phyloP scores from a whole-genome alignment of 2,797 vertebrate genomes.

The Cynopterus sphinx region DNA sequence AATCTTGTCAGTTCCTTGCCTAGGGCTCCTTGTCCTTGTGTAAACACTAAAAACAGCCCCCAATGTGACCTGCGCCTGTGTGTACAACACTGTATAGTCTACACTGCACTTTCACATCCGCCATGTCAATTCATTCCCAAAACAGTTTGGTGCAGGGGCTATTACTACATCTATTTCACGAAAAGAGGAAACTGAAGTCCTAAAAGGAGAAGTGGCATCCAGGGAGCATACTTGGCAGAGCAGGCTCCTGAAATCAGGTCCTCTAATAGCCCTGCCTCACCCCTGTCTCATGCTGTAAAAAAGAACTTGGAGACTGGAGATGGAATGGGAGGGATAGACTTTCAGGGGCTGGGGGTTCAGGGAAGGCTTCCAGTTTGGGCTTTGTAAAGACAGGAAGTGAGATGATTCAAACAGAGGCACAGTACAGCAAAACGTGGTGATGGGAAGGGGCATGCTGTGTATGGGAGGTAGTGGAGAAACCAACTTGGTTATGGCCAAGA shows the following conservation, averaged over 20 bases:
- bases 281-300: neutral
- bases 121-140: neutral
- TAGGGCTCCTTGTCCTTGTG: neutral
- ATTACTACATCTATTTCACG: neutral
- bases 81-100: neutral
- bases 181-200: neutral
- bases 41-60: neutral
- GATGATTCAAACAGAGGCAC: neutral
- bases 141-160: neutral
- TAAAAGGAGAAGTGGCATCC: neutral
- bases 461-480: neutral
- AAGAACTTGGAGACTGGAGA: neutral
- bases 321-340: neutral
- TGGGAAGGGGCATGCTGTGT: neutral
- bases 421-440: neutral
- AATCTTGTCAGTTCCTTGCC: neutral
- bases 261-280: neutral
- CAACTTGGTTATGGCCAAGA: fast-evolving
- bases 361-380: neutral
- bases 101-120: neutral
- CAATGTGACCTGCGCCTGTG: neutral
- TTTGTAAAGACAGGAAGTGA: neutral
- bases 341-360: neutral
- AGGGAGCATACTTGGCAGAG: neutral
- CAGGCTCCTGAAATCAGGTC: neutral